phyloP scores from a whole-genome alignment of 1,140 invertebrate genomes.

The Lepidurus packardi region DNA sequence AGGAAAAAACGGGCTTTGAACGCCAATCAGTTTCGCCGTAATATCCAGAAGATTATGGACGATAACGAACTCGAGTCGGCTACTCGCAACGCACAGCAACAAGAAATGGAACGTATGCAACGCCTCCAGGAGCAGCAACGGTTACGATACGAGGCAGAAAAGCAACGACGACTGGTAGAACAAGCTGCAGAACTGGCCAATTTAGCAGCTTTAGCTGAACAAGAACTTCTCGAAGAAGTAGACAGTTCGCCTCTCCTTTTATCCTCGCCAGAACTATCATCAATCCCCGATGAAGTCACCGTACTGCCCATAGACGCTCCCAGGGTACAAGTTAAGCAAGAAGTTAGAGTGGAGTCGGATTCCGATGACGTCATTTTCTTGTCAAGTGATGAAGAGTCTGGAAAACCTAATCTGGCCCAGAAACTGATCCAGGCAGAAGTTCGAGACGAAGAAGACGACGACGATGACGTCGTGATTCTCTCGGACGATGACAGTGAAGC shows the following conservation, averaged over 20 bases:
- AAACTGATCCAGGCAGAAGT: conserved; percentile 45
- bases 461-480: conserved; percentile 69
- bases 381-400: conserved; percentile 38
- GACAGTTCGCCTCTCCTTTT: conserved; percentile 14
- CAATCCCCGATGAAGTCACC: conserved; percentile 22
- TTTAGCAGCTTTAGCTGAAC: conserved; percentile 27
- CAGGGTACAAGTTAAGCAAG: conserved; percentile 3
- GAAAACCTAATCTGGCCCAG: conserved; percentile 27
- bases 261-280: not conserved
- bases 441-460: conserved; percentile 48
- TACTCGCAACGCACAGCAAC: conserved; percentile 82
- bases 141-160: conserved; percentile 33
- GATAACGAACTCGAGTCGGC: conserved; percentile 85
- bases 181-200: conserved; percentile 60
- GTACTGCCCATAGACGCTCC: not conserved
- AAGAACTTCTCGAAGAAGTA: conserved; percentile 24
- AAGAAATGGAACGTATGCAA: conserved; percentile 73
- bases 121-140: conserved; percentile 42
- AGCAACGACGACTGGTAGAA: conserved; percentile 69
- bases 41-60: conserved; percentile 85
- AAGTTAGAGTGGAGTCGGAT: conserved; percentile 25
- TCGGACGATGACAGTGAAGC: conserved; percentile 50
- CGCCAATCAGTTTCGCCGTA: conserved; percentile 58
- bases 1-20: conserved; percentile 35
- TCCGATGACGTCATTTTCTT: conserved; percentile 38